Evolutionary conservation across 2,113 vertebrate species (phyloP).

Genomic region (Pterocles gutturalis): DNA sequence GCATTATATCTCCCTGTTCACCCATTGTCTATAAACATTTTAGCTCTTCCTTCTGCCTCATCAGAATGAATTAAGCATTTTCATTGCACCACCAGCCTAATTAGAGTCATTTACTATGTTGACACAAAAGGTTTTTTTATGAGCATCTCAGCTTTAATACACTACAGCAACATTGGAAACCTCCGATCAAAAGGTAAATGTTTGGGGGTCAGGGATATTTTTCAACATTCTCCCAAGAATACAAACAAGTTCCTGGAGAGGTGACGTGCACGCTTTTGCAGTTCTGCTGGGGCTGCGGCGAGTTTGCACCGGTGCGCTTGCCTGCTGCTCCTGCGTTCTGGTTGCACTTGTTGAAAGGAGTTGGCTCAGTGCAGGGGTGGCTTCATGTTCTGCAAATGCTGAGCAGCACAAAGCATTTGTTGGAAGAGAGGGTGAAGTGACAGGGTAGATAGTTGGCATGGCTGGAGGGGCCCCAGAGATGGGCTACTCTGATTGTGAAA

Average conservation of each 20-base stretch:
- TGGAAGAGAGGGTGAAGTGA: background rate
- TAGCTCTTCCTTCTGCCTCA: constrained; percentile 78
- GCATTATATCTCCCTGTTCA: constrained; percentile 80
- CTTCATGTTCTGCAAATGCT: accelerated
- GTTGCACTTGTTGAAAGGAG: background rate
- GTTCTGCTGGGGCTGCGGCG: background rate
- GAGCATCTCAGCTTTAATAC: constrained; percentile 75
- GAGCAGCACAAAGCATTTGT: background rate
- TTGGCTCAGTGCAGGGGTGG: background rate
- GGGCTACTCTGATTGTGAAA: no score
- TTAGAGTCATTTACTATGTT: constrained; percentile 79
- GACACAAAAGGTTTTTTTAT: constrained; percentile 75
- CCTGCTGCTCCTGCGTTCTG: background rate
- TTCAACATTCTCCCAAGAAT: constrained; percentile 67
- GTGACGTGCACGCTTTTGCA: background rate
- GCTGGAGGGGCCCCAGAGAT: accelerated
- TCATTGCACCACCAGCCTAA: constrained; percentile 76
- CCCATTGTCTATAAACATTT: constrained; percentile 81
- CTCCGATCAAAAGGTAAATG: constrained; percentile 73
- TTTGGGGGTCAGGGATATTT: constrained; percentile 73
- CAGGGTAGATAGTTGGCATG: accelerated
- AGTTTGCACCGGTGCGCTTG: accelerated
- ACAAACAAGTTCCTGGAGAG: constrained; percentile 59
- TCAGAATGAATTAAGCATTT: constrained; percentile 78
- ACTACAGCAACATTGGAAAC: constrained; percentile 72